Evolutionary conservation across 1,140 invertebrate genomes (phyloP).

Genomic region (Gryon sp.): DNA sequence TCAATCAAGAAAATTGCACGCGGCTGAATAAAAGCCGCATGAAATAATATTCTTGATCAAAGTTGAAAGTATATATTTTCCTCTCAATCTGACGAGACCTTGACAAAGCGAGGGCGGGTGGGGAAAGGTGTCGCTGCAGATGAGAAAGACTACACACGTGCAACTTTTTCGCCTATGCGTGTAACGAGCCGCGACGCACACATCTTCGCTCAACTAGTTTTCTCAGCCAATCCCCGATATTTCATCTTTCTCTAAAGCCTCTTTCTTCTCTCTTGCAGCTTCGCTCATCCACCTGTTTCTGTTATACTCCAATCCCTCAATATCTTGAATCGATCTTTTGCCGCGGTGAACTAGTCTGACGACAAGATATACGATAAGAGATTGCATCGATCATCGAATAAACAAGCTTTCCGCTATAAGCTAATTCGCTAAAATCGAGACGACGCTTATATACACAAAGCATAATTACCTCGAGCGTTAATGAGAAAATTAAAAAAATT

Average conservation of each 20-base stretch:
- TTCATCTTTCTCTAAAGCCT: background rate
- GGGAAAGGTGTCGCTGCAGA: slow-evolving; percentile 59
- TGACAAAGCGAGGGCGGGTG: slow-evolving; percentile 53
- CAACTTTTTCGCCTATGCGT: slow-evolving; percentile 68
- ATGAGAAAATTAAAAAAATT: slow-evolving; percentile 54
- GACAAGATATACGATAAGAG: slow-evolving; percentile 69
- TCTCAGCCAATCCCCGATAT: slow-evolving; percentile 6
- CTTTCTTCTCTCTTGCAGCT: slow-evolving; percentile 47
- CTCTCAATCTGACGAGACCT: slow-evolving; percentile 53
- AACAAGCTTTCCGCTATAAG: slow-evolving; percentile 64
- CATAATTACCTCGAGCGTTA: slow-evolving; percentile 53
- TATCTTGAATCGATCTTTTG: slow-evolving; percentile 60
- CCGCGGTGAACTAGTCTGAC: slow-evolving; percentile 52
- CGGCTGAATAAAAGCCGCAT: slow-evolving; percentile 21
- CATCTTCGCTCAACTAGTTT: slow-evolving; percentile 40
- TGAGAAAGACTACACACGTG: slow-evolving; percentile 54
- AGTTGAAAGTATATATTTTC: slow-evolving; percentile 58
- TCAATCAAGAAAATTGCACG: slow-evolving; percentile 29
- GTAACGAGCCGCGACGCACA: slow-evolving; percentile 66
- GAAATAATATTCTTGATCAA: slow-evolving; percentile 54
- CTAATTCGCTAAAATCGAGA: slow-evolving; percentile 50
- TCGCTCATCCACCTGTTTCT: slow-evolving; percentile 25
- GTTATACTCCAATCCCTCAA: slow-evolving; percentile 57
- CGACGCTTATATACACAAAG: slow-evolving; percentile 41
- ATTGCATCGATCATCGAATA: slow-evolving; percentile 69